Percentiles rank a stretch among this genome's conserved stretches.
phyloP scores from a whole-genome alignment of 2,888 invertebrate genomes.

The Muschampia plurimacula region DNA sequence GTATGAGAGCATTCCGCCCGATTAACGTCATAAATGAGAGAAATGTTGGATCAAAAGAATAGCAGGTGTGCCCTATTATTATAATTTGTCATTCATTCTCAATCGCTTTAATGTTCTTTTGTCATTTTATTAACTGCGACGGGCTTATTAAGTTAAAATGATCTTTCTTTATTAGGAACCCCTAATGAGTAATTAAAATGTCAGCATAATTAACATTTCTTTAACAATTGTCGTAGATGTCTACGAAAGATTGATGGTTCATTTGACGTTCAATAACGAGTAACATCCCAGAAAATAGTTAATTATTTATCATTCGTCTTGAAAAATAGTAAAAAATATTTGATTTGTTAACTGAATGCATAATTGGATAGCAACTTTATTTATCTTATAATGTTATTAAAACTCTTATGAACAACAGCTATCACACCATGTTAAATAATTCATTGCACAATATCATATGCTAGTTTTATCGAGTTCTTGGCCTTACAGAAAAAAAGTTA shows the following conservation, averaged over 20 bases:
- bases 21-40: constrained; percentile 85
- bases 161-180: constrained; percentile 12
- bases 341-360: background rate
- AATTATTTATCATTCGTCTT: constrained; percentile 1
- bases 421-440: too few species aligned
- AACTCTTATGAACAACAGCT: too few species aligned
- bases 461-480: too few species aligned
- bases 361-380: background rate
- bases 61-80: constrained; percentile 83
- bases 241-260: constrained; percentile 12
- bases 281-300: background rate
- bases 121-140: constrained; percentile 63
- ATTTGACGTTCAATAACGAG: constrained; percentile 7
- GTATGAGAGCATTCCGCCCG: constrained; percentile 79
- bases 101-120: constrained; percentile 69
- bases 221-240: constrained; percentile 5
- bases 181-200: constrained; percentile 35
- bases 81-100: constrained; percentile 81
- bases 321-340: background rate
- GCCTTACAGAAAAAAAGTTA: background rate
- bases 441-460: too few species aligned
- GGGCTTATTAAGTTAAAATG: constrained; percentile 64
- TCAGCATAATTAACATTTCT: constrained; percentile 31
- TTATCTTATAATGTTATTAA: too few species aligned
- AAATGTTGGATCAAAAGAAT: constrained; percentile 85